Evolutionary conservation across 2,113 vertebrate genomes (phyloP).

Genomic region (Macroglossus sobrinus): DNA sequence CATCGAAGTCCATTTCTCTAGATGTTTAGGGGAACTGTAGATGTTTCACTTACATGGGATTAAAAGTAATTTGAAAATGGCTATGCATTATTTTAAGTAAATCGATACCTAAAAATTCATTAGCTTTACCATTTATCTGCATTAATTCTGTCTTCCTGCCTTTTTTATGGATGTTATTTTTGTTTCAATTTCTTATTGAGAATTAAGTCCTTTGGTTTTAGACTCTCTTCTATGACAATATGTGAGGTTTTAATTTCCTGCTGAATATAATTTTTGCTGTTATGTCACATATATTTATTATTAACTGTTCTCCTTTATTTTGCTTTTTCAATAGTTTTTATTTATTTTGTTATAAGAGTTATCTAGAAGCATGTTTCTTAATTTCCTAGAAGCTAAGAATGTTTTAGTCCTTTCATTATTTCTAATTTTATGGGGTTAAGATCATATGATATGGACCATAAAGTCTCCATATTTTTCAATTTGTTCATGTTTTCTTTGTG

Average conservation of each 20-base stretch:
- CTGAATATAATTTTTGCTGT: not conserved
- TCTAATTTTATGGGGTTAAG: constrained; percentile 12
- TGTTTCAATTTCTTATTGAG: not conserved
- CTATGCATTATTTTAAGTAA: constrained; percentile 18
- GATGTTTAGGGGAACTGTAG: not conserved
- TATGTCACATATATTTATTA: not conserved
- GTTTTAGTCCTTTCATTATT: not conserved
- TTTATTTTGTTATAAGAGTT: not conserved
- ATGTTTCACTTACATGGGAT: not conserved
- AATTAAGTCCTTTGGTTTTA: not conserved
- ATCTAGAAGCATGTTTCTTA: constrained; percentile 12
- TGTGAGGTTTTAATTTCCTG: not conserved
- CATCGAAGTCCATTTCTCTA: not conserved
- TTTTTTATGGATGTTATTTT: not conserved
- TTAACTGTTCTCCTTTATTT: not conserved
- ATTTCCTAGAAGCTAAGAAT: not conserved
- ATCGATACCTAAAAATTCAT: constrained; percentile 11
- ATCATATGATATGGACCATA: not conserved
- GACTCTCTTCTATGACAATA: not conserved
- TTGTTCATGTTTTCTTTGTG: not conserved
- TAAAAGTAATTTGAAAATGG: constrained; percentile 2
- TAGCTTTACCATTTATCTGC: not conserved
- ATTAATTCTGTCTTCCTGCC: not conserved
- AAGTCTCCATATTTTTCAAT: not conserved
- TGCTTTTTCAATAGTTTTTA: not conserved